Evolutionary conservation across 2,797 vertebrate species (phyloP).

Genomic region (Apogon hyalosoma): DNA sequence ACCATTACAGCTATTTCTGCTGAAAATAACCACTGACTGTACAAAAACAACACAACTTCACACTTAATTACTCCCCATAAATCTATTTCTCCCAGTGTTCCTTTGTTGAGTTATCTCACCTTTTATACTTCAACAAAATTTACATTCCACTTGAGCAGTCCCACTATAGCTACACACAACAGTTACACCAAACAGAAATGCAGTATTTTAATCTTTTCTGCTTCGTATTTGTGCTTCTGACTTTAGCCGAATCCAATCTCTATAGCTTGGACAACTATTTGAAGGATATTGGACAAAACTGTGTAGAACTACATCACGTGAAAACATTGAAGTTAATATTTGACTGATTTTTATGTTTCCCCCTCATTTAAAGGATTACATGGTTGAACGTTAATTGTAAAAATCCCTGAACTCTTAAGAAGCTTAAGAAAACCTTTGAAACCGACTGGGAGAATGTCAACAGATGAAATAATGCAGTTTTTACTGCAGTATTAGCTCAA

Average conservation of each 20-base stretch:
- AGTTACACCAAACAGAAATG: too few relatives aligned
- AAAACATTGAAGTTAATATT: slow-evolving; percentile 2
- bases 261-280: too few relatives aligned
- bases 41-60: not conserved
- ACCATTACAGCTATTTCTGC: not conserved
- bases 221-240: too few relatives aligned
- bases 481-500: too few relatives aligned
- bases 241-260: too few relatives aligned
- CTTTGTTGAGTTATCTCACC: too few relatives aligned
- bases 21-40: not conserved
- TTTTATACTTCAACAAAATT: too few relatives aligned
- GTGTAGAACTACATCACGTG: slow-evolving; percentile 10
- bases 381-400: not conserved
- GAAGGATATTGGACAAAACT: too few relatives aligned
- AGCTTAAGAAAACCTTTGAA: slow-evolving; percentile 13
- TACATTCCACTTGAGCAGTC: too few relatives aligned
- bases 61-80: not conserved
- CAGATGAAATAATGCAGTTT: not conserved
- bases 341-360: slow-evolving; percentile 2
- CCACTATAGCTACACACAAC: too few relatives aligned
- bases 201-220: too few relatives aligned
- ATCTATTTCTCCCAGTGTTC: not conserved
- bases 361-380: slow-evolving; percentile 15
- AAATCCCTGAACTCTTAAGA: slow-evolving; percentile 6
- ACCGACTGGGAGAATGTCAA: not conserved